Evolutionary conservation across 1,140 invertebrate genomes (phyloP).

Genomic region (Papilio dardanus): DNA sequence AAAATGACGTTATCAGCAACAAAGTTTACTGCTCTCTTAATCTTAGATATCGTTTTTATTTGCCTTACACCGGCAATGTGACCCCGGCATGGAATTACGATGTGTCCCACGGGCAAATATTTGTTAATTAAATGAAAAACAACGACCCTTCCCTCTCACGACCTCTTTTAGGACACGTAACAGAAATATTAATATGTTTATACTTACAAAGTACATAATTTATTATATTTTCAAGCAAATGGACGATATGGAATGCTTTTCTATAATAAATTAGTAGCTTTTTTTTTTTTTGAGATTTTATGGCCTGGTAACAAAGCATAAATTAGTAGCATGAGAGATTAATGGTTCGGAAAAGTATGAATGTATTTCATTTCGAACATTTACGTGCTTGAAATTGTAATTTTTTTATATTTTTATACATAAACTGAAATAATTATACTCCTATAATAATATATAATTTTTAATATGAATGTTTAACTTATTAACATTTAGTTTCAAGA

Average conservation of each 20-base stretch:
- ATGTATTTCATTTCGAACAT: background rate
- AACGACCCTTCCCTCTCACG: background rate
- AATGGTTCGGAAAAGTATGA: too few species aligned
- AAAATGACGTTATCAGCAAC: slow-evolving; percentile 53
- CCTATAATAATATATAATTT: background rate
- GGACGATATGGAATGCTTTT: background rate
- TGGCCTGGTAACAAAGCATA: background rate
- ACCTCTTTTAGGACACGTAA: background rate
- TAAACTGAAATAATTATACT: background rate
- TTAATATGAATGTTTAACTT: background rate
- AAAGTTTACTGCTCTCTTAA: slow-evolving; percentile 64
- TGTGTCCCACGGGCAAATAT: slow-evolving; percentile 53
- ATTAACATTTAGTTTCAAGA: slow-evolving; percentile 17
- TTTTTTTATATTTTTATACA: background rate
- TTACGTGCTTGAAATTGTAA: background rate
- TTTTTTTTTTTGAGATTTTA: too few species aligned
- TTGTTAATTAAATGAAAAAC: slow-evolving; percentile 42
- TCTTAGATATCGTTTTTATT: slow-evolving; percentile 69
- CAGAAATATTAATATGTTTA: background rate
- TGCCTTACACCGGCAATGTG: slow-evolving; percentile 57
- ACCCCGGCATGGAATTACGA: slow-evolving; percentile 51
- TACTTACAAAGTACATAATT: background rate
- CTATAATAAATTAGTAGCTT: background rate
- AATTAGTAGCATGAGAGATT: background rate
- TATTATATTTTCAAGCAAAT: background rate